These are phyloP conservation scores for Nothobranchius furzeri DNA, from an alignment of 2,113 vertebrate genomes.

Conservation along the genomic window DNA sequence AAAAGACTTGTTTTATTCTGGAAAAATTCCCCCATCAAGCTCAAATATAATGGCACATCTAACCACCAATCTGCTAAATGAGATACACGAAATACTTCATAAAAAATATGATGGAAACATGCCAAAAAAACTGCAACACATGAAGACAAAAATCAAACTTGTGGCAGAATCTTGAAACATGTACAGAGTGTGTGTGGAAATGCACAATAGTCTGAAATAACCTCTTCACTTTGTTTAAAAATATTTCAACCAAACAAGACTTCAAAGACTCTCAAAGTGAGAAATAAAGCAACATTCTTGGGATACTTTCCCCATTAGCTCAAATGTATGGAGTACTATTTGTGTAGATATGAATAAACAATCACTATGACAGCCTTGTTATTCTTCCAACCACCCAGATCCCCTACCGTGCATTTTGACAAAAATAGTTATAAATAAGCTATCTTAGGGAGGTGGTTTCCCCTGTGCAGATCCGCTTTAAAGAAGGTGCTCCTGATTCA, in stretches of 20 bases:
- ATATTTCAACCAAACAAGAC: conserved; percentile 14
- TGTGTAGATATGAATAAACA: conserved; percentile 39
- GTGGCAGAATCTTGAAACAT: conserved; percentile 20
- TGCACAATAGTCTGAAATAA: conserved; percentile 17
- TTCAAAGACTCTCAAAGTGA: conserved; percentile 30
- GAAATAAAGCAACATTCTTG: conserved; percentile 18
- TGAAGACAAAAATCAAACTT: conserved; percentile 3
- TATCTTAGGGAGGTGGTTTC: conserved; percentile 87
- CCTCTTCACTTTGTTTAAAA: conserved; percentile 2
- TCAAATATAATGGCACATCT: conserved; percentile 34
- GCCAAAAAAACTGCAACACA: conserved; percentile 34
- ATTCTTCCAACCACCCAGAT: conserved; percentile 42
- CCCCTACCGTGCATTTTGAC: conserved; percentile 40
- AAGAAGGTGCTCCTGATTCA: conserved; percentile 82
- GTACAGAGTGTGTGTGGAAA: conserved; percentile 32
- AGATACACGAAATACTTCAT: conserved; percentile 27
- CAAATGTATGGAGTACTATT: conserved; percentile 35
- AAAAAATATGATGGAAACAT: conserved; percentile 35
- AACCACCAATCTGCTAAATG: conserved; percentile 39
- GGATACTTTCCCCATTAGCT: conserved; percentile 25
- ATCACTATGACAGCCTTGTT: conserved; percentile 38
- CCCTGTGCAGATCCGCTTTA: conserved; percentile 92
- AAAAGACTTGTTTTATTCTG: conserved; percentile 20
- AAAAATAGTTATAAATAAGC: conserved; percentile 71
- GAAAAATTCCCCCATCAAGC: conserved; percentile 14